These are phyloP conservation scores for Meloidogyne chitwoodi DNA, from an alignment of 1,140 invertebrate species.

Conservation along the genomic window DNA sequence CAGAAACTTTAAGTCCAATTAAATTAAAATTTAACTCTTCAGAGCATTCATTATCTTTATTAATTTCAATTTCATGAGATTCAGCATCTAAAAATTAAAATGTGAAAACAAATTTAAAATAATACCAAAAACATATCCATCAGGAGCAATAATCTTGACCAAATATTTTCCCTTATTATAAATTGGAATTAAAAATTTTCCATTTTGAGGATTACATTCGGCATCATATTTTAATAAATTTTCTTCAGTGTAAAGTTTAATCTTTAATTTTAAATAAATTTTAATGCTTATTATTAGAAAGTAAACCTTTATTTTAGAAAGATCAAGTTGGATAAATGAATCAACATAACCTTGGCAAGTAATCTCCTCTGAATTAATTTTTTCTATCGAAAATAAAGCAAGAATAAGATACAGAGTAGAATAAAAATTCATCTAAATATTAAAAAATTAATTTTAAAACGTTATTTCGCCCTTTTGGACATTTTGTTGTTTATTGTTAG, in stretches of 20 bases:
- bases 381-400: not conserved
- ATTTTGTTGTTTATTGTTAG: too few species aligned
- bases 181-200: conserved; percentile 91
- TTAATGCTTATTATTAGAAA: not conserved
- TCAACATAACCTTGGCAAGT: conserved; percentile 90
- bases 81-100: conserved; percentile 70
- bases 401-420: not conserved
- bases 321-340: conserved; percentile 81
- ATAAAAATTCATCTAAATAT: not conserved
- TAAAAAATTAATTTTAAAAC: too few species aligned
- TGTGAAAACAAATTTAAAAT: conserved; percentile 24
- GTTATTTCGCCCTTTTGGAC: too few species aligned
- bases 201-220: conserved; percentile 91
- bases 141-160: conserved; percentile 75
- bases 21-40: conserved; percentile 93
- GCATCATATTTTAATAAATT: conserved; percentile 90
- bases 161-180: conserved; percentile 89
- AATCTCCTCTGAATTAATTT: conserved; percentile 28
- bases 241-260: conserved; percentile 81
- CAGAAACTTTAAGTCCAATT: conserved; percentile 85
- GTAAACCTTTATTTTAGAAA: conserved; percentile 74
- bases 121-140: conserved; percentile 81
- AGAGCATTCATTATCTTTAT: conserved; percentile 79
- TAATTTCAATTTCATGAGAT: conserved; percentile 74
- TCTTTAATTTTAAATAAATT: conserved; percentile 35